Base-by-base conservation (phyloP, 2,797 vertebrate species). In the Serranus cabrilla region DNA sequence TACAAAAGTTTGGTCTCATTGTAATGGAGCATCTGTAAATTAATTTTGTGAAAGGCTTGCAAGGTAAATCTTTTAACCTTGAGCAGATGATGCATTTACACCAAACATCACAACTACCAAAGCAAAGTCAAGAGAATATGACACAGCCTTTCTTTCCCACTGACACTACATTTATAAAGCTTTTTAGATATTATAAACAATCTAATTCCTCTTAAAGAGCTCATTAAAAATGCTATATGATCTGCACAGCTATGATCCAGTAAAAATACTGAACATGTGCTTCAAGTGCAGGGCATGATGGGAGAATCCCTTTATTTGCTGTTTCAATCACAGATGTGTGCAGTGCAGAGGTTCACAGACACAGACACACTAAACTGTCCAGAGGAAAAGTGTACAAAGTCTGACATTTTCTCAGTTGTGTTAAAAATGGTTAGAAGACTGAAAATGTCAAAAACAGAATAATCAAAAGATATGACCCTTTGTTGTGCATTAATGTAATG, bases 401-500 rank as follows among this genome's bases (percentile, higher is more conserved):
- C 0, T 78, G 78, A 73, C 52, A 79, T 82, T 84, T 74, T 37
- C 52, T 58, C 18, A 5, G 1, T 34, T 2, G 0, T 40, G 56
- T 37, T 59, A 54, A 16, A 72, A 37, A 62, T 21, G 12, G 11
- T 42, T 12, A 42, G 12, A 49, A 1, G 9, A 65, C 14, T 42
- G 7, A 34, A 72, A 84, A 81, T 79, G 66, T 77, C 27, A 78
- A 42, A 71, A 79, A 67, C 54, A 42, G 49, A 70, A 70, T 46
- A 51, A 73, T 61, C 6, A 34, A 20, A 57, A 52, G 8, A 47
- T 21, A 8, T 11, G 31, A 51, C 14, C 1, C 5, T 31, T 52
- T 74, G n/a, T n/a, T 51, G 16, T 50, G 27, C 4, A 20, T 66
- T 64, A 27, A 3, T 27, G 27, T 17, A 2, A 51, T 7, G 0